Percentiles rank a stretch among this genome's conserved stretches.
Evolutionary conservation across 1,140 invertebrate species (phyloP).

Genomic region (Drosophila fuyamai): DNA sequence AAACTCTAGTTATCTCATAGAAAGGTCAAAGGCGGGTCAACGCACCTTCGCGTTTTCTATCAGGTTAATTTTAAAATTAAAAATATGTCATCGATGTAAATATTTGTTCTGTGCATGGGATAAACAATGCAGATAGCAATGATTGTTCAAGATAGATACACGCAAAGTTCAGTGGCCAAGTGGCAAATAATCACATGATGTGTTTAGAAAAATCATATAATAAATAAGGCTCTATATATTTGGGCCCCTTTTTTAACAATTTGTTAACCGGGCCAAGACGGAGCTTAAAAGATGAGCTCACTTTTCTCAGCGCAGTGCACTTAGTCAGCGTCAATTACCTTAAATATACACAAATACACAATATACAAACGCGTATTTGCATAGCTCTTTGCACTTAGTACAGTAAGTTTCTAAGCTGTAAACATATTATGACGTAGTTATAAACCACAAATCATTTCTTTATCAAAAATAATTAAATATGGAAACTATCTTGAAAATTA

Average conservation of each 20-base stretch:
- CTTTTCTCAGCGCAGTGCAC: conserved; percentile 13
- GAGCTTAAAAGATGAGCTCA: conserved; percentile 49
- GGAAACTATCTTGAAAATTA: no score
- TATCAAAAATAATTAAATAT: no score
- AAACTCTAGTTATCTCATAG: no score
- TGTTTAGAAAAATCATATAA: background rate
- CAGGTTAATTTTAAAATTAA: background rate
- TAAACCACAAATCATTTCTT: no score
- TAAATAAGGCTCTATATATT: background rate
- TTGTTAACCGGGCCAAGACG: conserved; percentile 11
- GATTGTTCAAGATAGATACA: conserved; percentile 18
- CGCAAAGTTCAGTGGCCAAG: background rate
- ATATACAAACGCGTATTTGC: conserved; percentile 13
- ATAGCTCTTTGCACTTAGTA: conserved; percentile 17
- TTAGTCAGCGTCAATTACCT: conserved; percentile 51
- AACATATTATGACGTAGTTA: no score
- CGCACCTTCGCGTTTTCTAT: no score
- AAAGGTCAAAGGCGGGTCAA: no score
- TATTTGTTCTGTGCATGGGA: background rate
- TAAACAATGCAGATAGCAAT: conserved; percentile 22
- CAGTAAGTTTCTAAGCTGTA: conserved; percentile 13
- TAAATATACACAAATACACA: conserved; percentile 9
- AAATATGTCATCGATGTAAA: background rate
- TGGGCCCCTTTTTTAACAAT: background rate
- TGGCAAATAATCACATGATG: background rate